phyloP scores from a whole-genome alignment of 1,140 invertebrate genomes.

The Penaeus vannamei region DNA sequence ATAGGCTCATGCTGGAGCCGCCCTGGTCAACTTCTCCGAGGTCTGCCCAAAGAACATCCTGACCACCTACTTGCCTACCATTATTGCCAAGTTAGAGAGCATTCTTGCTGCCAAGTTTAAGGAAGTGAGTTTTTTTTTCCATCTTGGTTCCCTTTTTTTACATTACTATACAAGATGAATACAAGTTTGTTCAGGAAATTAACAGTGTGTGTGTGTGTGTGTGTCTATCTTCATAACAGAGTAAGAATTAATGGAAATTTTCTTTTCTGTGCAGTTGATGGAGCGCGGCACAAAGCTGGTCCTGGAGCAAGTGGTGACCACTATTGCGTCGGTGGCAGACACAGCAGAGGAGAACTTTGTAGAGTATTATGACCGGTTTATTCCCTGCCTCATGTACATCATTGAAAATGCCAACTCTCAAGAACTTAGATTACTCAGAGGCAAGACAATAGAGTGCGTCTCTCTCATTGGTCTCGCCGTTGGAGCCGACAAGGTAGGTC shows the following conservation, averaged over 20 bases:
- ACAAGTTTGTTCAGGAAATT: neutral
- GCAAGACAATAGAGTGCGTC: slow-evolving; percentile 98
- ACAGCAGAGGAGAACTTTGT: slow-evolving; percentile 97
- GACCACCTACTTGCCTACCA: slow-evolving; percentile 88
- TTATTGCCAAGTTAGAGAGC: slow-evolving; percentile 92
- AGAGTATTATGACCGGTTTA: slow-evolving; percentile 83
- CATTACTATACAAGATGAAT: neutral
- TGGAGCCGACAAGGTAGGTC: slow-evolving; percentile 86
- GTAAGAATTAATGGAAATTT: no score
- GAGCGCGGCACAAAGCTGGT: slow-evolving; percentile 96
- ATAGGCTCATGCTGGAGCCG: slow-evolving; percentile 78
- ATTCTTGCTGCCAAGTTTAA: slow-evolving; percentile 95
- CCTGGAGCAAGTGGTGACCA: slow-evolving; percentile 97
- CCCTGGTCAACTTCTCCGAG: slow-evolving; percentile 99
- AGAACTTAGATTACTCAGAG: slow-evolving; percentile 90
- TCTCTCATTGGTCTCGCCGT: slow-evolving; percentile 98
- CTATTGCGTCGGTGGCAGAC: slow-evolving; percentile 98
- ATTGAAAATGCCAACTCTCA: slow-evolving; percentile 92
- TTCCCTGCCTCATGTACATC: slow-evolving; percentile 98
- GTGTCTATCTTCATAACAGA: no score
- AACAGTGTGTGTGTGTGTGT: no score
- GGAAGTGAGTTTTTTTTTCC: slow-evolving; percentile 76
- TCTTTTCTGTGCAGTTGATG: slow-evolving; percentile 78
- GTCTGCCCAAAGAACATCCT: slow-evolving; percentile 97
- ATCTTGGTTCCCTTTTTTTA: slow-evolving; percentile 17